Conservation (phyloP, 1,140 invertebrate genomes). For the Magallana angulata region DNA sequence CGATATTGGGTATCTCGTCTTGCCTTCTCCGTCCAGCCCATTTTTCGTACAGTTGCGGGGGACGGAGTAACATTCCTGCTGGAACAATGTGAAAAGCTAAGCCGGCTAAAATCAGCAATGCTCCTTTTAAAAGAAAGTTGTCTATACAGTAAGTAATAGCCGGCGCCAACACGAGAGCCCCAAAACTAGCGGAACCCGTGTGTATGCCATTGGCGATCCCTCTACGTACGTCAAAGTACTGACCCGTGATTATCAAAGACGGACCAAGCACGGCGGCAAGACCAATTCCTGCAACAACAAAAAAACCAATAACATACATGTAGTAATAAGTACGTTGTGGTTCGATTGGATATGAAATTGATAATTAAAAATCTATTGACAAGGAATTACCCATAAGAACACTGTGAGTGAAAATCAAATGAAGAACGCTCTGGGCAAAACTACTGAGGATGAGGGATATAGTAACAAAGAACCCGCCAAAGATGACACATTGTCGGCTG, state of each 20-base stretch:
- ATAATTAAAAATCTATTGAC: too few species aligned
- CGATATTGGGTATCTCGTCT: neutral
- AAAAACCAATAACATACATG: too few species aligned
- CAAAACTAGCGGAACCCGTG: constrained; percentile 72
- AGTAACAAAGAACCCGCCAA: constrained; percentile 4
- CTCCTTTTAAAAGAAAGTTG: constrained; percentile 30
- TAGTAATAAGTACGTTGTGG: neutral
- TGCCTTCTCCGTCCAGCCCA: neutral
- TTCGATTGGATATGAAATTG: neutral
- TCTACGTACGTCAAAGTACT: constrained; percentile 69
- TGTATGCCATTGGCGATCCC: constrained; percentile 72
- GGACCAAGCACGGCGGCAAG: constrained; percentile 68
- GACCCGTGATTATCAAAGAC: constrained; percentile 69
- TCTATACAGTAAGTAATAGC: constrained; percentile 66
- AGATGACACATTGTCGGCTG: constrained; percentile 11
- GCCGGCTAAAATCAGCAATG: constrained; percentile 36
- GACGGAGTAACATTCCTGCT: constrained; percentile 25
- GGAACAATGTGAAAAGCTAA: constrained; percentile 38
- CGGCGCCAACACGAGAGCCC: constrained; percentile 72
- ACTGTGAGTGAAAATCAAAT: neutral
- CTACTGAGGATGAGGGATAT: neutral
- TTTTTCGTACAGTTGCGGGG: neutral
- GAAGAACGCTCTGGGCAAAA: neutral
- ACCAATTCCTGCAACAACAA: constrained; percentile 65
- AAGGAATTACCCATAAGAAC: neutral